Conservation (phyloP, 1,140 invertebrate genomes). For the Portunus trituberculatus region DNA sequence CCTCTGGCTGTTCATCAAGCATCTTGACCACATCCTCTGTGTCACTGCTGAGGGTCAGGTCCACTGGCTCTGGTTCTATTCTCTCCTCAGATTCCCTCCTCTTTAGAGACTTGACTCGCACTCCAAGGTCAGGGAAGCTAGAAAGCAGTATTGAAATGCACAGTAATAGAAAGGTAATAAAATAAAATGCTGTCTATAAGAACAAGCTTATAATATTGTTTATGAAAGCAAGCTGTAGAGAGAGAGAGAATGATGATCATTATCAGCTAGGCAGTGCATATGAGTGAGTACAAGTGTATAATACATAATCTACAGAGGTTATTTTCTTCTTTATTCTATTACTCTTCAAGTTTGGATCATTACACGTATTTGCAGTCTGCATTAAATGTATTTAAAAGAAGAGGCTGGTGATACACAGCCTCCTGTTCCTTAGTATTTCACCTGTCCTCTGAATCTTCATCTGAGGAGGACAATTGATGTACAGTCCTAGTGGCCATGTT, state of each 20-base stretch:
- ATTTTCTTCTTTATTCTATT: too few relatives aligned
- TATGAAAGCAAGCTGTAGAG: neutral
- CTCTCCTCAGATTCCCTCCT: neutral
- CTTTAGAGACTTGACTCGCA: neutral
- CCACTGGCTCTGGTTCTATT: neutral
- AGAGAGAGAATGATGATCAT: neutral
- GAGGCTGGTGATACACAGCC: too few relatives aligned
- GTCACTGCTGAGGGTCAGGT: constrained; percentile 1
- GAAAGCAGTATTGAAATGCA: neutral
- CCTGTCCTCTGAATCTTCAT: neutral
- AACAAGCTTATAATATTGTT: neutral
- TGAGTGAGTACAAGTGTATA: too few relatives aligned
- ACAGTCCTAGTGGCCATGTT: neutral
- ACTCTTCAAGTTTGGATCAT: too few relatives aligned
- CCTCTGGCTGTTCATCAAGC: neutral
- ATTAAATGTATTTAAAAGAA: too few relatives aligned
- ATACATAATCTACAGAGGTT: too few relatives aligned
- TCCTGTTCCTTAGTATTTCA: neutral
- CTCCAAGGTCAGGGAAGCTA: neutral
- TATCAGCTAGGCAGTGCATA: too few relatives aligned
- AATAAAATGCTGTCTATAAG: neutral
- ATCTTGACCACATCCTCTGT: neutral
- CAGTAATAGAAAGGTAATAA: neutral
- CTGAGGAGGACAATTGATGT: neutral
- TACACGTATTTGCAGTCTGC: too few relatives aligned